These are phyloP conservation scores for Enteromius treurensis DNA, from an alignment of 2,797 vertebrate genomes.

Conservation along the genomic window DNA sequence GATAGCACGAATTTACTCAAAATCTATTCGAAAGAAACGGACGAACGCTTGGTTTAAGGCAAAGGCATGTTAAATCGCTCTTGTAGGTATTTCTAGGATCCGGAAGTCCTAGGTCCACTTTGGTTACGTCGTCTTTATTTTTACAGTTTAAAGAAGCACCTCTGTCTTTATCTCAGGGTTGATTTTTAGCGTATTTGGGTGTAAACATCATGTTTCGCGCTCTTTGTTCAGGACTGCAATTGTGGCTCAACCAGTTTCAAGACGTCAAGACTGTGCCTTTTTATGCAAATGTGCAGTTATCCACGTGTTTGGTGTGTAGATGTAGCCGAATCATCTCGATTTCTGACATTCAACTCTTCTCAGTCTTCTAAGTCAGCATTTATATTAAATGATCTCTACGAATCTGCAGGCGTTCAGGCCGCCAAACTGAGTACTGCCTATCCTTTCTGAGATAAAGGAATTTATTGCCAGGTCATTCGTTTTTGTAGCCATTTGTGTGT, in stretches of 20 bases:
- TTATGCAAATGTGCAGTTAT: conserved; percentile 34
- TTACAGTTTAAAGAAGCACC: conserved; percentile 7
- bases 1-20: not conserved
- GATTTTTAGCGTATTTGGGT: conserved; percentile 41
- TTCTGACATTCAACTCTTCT: conserved; percentile 48
- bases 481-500: conserved; percentile 56
- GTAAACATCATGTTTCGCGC: conserved; percentile 6
- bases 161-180: conserved; percentile 48
- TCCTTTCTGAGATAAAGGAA: conserved; percentile 58
- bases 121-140: not conserved
- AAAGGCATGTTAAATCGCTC: not conserved
- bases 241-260: conserved; percentile 8
- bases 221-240: conserved; percentile 19
- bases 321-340: conserved; percentile 42
- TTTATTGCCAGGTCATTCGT: conserved; percentile 51
- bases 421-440: conserved; percentile 53
- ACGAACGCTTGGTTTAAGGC: not conserved
- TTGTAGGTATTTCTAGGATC: not conserved
- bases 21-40: not conserved
- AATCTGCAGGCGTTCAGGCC: conserved; percentile 53
- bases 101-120: not conserved
- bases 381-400: conserved; percentile 77
- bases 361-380: conserved; percentile 76
- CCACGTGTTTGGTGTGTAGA: conserved; percentile 27
- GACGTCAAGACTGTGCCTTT: conserved; percentile 56